These are phyloP conservation scores for Mesocentrotus franciscanus DNA, from an alignment of 53 echinoderm and acorn worm species.

Conservation along the genomic window DNA sequence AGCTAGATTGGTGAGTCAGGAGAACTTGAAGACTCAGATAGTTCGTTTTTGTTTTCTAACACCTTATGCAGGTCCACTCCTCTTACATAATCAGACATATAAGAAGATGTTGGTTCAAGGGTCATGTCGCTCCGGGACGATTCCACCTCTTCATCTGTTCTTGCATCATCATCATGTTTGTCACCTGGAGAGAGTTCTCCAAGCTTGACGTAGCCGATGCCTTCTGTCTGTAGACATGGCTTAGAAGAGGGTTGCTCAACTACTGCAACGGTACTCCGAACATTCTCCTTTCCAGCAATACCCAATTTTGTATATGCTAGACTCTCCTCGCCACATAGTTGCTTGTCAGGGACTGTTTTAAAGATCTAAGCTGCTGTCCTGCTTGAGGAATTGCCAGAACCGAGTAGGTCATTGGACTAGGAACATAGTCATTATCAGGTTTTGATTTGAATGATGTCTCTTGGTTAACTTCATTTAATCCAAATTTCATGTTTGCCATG, in stretches of 20 bases:
- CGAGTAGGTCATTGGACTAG: conserved; percentile 30
- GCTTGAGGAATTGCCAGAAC: conserved; percentile 25
- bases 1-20: background rate
- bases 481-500: conserved; percentile 24
- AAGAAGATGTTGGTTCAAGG: background rate
- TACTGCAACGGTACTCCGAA: background rate
- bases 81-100: conserved; percentile 29
- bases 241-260: background rate
- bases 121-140: background rate
- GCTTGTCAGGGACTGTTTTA: background rate
- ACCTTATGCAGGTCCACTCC: conserved; percentile 20
- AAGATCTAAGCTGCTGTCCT: background rate
- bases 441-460: conserved; percentile 33
- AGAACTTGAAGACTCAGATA: background rate
- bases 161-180: background rate
- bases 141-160: background rate
- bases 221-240: background rate
- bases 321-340: conserved; percentile 26
- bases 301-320: conserved; percentile 36
- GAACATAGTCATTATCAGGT: conserved; percentile 25
- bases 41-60: background rate
- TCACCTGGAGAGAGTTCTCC: background rate
- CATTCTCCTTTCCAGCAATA: background rate
- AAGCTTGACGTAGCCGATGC: conserved; percentile 2
- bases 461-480: background rate